Base-by-base conservation (phyloP, 2,113 vertebrate species). In the Toxotes jaculatrix region DNA sequence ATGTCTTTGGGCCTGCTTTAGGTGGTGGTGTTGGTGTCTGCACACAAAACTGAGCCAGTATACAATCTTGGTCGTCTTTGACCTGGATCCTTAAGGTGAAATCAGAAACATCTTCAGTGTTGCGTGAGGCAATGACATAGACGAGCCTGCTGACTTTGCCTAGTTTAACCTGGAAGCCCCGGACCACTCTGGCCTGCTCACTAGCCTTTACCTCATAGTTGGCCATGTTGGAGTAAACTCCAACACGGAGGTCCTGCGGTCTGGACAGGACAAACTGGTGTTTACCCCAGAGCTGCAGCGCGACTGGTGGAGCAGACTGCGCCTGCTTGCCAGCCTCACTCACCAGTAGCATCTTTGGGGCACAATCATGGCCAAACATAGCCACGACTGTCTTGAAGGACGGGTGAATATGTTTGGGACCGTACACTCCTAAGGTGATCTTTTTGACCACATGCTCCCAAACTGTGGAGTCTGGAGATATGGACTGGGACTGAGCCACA, bases 401-500 rank as follows among this genome's bases (percentile, higher is more conserved):
- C 0, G 98, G 98, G 67, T 99, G 98, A 43, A 99, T 97, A 80
- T 99, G 97, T 80, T 98, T 99, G 31, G 98, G 98, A 16, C 98
- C 98, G 0, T 99, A 99, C 0, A 99, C 96, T 0, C 97, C 98
- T 76, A 99, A 92, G 0, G 97, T 99, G 68, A 99, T 92, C 82
- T 96, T 98, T 83, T 99, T 99, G 45, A 94, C 89, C 83, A 99
- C 97, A 69, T 97, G 95, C 34, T 99, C 97, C 98, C 98, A 99
- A 21, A 99, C 97, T 0, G 96, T 97, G 84, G 94, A 92, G 34
- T 96, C 96, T 64, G 96, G 95, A 12, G 95, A 82, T 16, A 98
- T 85, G 17, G 86, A 93, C 8, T 96, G 94, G 19, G 96, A 95
- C 19, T 97, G 96, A 21, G 96, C 96, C 0, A 98, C 96, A 0